Evolutionary conservation across 2,888 invertebrate species (phyloP).

Genomic region (Dicyrtoma fusca): DNA sequence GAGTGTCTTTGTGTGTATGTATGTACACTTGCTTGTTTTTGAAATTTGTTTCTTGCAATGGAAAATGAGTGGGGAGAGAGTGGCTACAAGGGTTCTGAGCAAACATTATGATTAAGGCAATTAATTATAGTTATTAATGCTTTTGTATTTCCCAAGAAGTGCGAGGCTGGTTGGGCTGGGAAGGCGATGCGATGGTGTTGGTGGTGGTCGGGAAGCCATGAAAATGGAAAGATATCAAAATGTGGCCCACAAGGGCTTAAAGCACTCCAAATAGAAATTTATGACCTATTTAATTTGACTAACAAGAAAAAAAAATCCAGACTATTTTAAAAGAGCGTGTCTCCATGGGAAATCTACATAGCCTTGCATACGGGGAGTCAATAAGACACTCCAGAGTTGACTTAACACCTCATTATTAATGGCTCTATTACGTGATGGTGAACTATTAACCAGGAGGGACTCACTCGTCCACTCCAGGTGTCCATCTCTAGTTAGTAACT

Average conservation of each 20-base stretch:
- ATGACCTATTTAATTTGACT: conserved; percentile 9
- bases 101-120: conserved; percentile 22
- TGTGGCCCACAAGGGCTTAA: conserved; percentile 13
- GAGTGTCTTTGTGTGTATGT: too few species aligned
- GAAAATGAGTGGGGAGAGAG: background rate
- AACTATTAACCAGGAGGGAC: too few species aligned
- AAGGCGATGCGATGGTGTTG: background rate
- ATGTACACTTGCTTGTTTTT: background rate
- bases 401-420: too few species aligned
- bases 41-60: background rate
- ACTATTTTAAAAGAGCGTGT: conserved; percentile 2
- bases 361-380: too few species aligned
- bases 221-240: conserved; percentile 26
- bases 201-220: conserved; percentile 5
- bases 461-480: too few species aligned
- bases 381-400: too few species aligned
- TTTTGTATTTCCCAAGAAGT: conserved; percentile 28
- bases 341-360: too few species aligned
- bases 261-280: conserved; percentile 17
- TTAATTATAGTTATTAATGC: conserved; percentile 35
- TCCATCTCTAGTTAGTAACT: too few species aligned
- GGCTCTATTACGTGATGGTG: too few species aligned
- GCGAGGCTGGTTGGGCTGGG: background rate
- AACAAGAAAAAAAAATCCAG: conserved; percentile 22
- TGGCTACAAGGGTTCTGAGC: background rate